Conservation (phyloP, 2,888 invertebrate genomes). For the Poecilobothrus nobilitatus region DNA sequence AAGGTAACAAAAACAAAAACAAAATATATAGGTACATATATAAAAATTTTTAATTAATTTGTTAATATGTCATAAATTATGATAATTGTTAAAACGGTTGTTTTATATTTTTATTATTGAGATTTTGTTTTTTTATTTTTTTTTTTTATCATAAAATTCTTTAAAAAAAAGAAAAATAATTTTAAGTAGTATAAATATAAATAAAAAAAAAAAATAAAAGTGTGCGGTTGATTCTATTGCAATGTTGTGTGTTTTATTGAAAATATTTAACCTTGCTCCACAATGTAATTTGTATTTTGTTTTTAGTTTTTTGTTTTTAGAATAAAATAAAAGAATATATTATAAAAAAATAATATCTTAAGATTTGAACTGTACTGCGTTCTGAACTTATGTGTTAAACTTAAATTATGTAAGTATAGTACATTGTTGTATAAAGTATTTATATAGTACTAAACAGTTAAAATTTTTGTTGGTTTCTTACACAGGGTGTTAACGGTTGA, state of each 20-base stretch:
- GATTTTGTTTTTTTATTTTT: no score
- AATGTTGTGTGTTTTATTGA: not conserved
- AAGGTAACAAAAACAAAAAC: no score
- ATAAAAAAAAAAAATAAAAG: not conserved
- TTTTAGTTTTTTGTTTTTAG: not conserved
- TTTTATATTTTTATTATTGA: not conserved
- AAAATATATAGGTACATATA: not conserved
- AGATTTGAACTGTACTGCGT: not conserved
- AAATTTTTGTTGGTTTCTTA: no score
- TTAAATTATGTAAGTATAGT: no score
- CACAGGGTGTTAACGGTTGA: no score
- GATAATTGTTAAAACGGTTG: conserved; percentile 3
- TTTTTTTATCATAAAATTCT: no score
- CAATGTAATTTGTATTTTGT: not conserved
- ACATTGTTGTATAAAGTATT: no score
- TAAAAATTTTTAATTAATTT: not conserved
- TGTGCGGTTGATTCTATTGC: not conserved
- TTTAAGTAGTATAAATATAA: no score
- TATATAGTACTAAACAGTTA: no score
- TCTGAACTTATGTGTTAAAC: no score
- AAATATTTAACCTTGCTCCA: not conserved
- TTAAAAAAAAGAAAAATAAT: no score
- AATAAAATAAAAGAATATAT: not conserved
- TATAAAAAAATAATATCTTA: not conserved
- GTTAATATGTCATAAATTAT: conserved; percentile 4